These are phyloP conservation scores for Apus apus DNA, from an alignment of 2,113 vertebrate genomes.

Conservation along the genomic window DNA sequence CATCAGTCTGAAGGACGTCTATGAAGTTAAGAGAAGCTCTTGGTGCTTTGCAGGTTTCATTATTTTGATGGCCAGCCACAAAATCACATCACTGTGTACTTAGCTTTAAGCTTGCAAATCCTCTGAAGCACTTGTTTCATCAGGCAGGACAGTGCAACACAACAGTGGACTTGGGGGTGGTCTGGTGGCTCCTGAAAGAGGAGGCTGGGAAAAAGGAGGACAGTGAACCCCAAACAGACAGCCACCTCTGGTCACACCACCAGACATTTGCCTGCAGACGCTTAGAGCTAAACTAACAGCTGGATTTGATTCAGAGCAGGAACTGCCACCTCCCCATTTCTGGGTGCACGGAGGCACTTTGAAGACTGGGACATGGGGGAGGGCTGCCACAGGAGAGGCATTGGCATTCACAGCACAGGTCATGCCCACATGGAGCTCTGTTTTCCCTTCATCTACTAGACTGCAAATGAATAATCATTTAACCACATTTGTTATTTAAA, in stretches of 20 bases:
- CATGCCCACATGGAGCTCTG: neutral
- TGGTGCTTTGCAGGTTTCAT: neutral
- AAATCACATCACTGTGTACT: neutral
- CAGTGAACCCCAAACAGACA: neutral
- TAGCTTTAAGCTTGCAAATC: neutral
- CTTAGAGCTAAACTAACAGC: neutral
- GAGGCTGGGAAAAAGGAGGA: neutral
- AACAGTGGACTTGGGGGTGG: too few species aligned
- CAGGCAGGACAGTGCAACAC: neutral
- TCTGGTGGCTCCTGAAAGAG: neutral
- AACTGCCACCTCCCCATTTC: neutral
- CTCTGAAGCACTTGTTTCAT: neutral
- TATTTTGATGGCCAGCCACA: neutral
- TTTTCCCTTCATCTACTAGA: neutral
- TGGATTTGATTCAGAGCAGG: neutral
- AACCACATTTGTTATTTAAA: conserved; percentile 1
- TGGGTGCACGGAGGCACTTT: accelerated
- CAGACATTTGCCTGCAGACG: neutral
- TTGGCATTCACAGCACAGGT: neutral
- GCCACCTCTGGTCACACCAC: neutral
- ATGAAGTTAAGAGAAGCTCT: neutral
- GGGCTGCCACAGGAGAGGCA: neutral
- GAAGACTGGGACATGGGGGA: neutral
- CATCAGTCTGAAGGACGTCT: neutral
- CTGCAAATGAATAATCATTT: neutral